A percentile compares a stretch with the other conserved stretches of the same genome.
phyloP scores from a whole-genome alignment of 1,140 invertebrate species.

The Drosophila equinoxialis region DNA sequence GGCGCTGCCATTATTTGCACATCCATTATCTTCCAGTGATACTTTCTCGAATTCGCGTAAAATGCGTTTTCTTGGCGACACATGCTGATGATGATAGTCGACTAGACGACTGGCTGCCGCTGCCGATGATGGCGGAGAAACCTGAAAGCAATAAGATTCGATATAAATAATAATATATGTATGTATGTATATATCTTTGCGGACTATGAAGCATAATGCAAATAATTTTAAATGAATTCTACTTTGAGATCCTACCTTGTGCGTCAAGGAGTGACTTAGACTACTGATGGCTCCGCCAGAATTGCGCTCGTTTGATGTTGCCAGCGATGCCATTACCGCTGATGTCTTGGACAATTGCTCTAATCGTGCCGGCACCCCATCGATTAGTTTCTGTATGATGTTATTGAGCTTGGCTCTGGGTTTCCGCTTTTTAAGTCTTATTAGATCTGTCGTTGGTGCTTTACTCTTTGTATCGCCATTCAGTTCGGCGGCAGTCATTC shows the following conservation, averaged over 20 bases:
- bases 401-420: slow-evolving; percentile 69
- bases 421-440: slow-evolving; percentile 71
- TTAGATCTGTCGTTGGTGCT: slow-evolving; percentile 42
- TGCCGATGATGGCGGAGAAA: slow-evolving; percentile 67
- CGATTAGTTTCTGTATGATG: slow-evolving; percentile 81
- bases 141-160: slow-evolving; percentile 26
- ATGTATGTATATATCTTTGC: too few relatives aligned
- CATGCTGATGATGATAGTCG: slow-evolving; percentile 84
- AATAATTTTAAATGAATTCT: too few relatives aligned
- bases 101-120: slow-evolving; percentile 74
- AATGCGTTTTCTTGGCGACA: slow-evolving; percentile 90
- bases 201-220: too few relatives aligned
- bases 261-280: slow-evolving; percentile 64
- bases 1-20: slow-evolving; percentile 53
- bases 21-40: slow-evolving; percentile 86
- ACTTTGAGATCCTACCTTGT: slow-evolving; percentile 53
- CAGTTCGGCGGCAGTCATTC: slow-evolving; percentile 34
- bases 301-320: slow-evolving; percentile 40
- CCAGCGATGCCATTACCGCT: slow-evolving; percentile 17
- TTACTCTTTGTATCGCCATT: slow-evolving; percentile 56
- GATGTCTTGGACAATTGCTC: slow-evolving; percentile 71
- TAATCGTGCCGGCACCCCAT: slow-evolving; percentile 70
- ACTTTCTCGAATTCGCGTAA: slow-evolving; percentile 89
- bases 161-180: too few relatives aligned
- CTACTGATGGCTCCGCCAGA: slow-evolving; percentile 60